Percentiles rank a stretch among this genome's conserved stretches.
phyloP scores from a whole-genome alignment of 2,888 invertebrate species.

The Gymnosoma rotundatum region DNA sequence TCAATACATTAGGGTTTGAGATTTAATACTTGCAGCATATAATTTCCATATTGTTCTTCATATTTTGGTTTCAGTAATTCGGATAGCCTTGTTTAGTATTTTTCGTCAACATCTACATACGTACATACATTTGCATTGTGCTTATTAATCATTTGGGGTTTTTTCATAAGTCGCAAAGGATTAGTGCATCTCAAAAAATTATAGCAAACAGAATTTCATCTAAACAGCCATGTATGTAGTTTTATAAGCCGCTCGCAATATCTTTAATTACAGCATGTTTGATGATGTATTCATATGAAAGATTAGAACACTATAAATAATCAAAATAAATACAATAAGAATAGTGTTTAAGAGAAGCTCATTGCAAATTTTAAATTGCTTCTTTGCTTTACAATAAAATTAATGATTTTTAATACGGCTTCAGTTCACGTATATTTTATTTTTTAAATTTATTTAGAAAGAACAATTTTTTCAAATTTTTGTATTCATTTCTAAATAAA shows the following conservation, averaged over 20 bases:
- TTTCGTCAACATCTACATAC: slow-evolving; percentile 36
- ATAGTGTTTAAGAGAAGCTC: neutral
- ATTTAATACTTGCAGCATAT: neutral
- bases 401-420: too few relatives aligned
- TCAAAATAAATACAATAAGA: neutral
- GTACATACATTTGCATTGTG: slow-evolving; percentile 56
- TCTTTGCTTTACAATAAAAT: too few relatives aligned
- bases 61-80: slow-evolving; percentile 22
- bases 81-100: slow-evolving; percentile 47
- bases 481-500: too few relatives aligned
- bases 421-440: too few relatives aligned
- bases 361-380: neutral
- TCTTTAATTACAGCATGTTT: slow-evolving; percentile 12
- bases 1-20: slow-evolving; percentile 62
- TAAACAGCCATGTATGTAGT: neutral
- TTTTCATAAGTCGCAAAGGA: slow-evolving; percentile 32
- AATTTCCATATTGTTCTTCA: neutral
- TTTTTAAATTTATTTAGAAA: too few relatives aligned
- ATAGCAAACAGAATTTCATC: slow-evolving; percentile 21
- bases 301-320: slow-evolving; percentile 1
- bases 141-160: slow-evolving; percentile 58
- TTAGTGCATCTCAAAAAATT: slow-evolving; percentile 58
- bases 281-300: neutral
- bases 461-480: too few relatives aligned
- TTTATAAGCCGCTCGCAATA: slow-evolving; percentile 38